Conservation (phyloP, 2,888 invertebrate species). For the Zygothrica quintamaculata region DNA sequence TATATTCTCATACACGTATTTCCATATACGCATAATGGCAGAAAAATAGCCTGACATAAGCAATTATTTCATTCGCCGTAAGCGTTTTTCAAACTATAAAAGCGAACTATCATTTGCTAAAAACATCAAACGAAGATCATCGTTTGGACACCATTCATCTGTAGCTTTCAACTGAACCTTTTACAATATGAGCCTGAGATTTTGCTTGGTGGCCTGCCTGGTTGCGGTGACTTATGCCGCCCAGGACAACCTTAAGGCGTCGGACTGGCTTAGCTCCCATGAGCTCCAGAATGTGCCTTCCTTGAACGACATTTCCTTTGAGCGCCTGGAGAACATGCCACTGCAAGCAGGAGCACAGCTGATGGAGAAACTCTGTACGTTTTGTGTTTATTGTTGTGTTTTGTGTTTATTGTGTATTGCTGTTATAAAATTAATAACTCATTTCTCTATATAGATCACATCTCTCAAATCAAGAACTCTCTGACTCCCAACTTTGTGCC, state of each 20-base stretch:
- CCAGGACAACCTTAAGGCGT: constrained; percentile 67
- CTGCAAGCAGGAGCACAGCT: constrained; percentile 69
- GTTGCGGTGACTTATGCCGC: constrained; percentile 58
- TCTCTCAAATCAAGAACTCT: constrained; percentile 62
- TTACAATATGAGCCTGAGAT: constrained; percentile 55
- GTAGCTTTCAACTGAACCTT: constrained; percentile 2
- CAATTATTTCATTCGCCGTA: constrained; percentile 27
- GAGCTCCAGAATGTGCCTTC: constrained; percentile 76
- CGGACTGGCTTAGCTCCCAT: constrained; percentile 65
- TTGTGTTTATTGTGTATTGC: too few relatives aligned
- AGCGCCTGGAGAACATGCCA: constrained; percentile 73
- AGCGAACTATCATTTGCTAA: constrained; percentile 16
- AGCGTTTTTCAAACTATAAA: constrained; percentile 56
- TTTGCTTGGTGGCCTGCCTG: constrained; percentile 74
- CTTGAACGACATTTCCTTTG: constrained; percentile 67
- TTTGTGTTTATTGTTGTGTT: too few relatives aligned
- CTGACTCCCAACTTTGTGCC: constrained; percentile 73
- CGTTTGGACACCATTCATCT: constrained; percentile 68
- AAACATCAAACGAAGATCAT: constrained; percentile 66
- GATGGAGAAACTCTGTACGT: constrained; percentile 76
- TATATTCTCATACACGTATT: too few relatives aligned
- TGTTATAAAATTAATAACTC: not conserved
- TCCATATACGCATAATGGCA: constrained; percentile 43
- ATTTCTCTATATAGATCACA: constrained; percentile 54
- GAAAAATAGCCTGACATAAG: constrained; percentile 20